phyloP scores from a whole-genome alignment of 1,140 invertebrate species.

The Camponotus floridanus region DNA sequence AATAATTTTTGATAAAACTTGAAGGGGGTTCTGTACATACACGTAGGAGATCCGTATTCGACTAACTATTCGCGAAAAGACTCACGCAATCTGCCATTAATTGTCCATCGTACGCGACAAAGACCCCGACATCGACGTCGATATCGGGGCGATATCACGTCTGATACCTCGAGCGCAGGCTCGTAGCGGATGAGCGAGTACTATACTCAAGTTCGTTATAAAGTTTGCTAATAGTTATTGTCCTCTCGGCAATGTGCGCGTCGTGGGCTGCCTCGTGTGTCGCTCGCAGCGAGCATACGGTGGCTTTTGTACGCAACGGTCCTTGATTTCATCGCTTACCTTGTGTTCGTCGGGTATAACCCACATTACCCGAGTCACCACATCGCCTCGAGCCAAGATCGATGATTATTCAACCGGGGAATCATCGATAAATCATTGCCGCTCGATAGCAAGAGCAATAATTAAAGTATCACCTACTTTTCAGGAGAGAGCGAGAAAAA shows the following conservation, averaged over 20 bases:
- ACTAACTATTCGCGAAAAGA: not conserved
- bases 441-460: slow-evolving; percentile 5
- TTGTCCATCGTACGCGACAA: slow-evolving; percentile 26
- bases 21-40: not conserved
- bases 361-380: slow-evolving; percentile 24
- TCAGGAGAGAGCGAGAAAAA: slow-evolving; percentile 1
- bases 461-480: slow-evolving; percentile 47
- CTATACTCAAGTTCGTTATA: slow-evolving; percentile 61
- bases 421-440: slow-evolving; percentile 36
- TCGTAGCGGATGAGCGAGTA: slow-evolving; percentile 45
- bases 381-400: slow-evolving; percentile 41
- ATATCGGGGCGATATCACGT: slow-evolving; percentile 17
- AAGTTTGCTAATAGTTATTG: slow-evolving; percentile 71
- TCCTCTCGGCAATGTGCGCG: slow-evolving; percentile 14
- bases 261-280: slow-evolving; percentile 11
- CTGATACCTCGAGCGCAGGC: not conserved
- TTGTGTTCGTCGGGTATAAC: slow-evolving; percentile 26
- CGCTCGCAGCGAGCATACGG: slow-evolving; percentile 24
- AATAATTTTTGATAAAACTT: slow-evolving; percentile 19
- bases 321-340: slow-evolving; percentile 49
- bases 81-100: slow-evolving; percentile 32
- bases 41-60: not conserved
- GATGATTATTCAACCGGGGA: slow-evolving; percentile 33
- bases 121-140: slow-evolving; percentile 30
- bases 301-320: slow-evolving; percentile 48